These are phyloP conservation scores for Numenius arquata DNA, from an alignment of 2,113 vertebrate species.

Conservation along the genomic window DNA sequence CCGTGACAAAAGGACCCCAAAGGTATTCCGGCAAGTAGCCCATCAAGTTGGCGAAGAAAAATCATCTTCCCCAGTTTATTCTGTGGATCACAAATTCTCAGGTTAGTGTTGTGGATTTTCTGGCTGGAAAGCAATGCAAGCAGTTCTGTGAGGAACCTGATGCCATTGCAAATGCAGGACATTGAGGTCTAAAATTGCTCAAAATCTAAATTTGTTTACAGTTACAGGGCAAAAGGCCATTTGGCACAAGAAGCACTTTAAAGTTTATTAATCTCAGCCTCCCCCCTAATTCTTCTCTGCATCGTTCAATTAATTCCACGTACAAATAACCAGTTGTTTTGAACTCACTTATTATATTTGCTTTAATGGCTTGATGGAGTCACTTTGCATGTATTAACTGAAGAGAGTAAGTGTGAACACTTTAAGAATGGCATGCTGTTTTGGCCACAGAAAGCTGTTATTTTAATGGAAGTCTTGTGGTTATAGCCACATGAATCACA, in stretches of 20 bases:
- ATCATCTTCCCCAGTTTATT: not conserved
- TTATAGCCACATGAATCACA: not conserved
- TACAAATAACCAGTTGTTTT: not conserved
- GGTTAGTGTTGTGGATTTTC: not conserved
- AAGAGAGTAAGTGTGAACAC: not conserved
- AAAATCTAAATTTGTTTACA: not conserved
- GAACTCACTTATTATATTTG: constrained; percentile 30
- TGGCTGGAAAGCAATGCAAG: not conserved
- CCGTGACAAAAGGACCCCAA: not conserved
- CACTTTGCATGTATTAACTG: constrained; percentile 12
- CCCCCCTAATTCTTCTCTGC: not conserved
- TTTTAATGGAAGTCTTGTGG: constrained; percentile 11
- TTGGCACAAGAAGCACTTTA: not conserved
- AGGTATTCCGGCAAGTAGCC: not conserved
- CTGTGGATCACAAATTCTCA: not conserved
- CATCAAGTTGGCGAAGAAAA: not conserved
- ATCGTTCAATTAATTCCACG: not conserved
- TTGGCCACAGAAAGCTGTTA: not conserved
- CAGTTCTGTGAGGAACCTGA: rapidly evolving
- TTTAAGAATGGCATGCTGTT: not conserved
- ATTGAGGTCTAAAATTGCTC: not conserved
- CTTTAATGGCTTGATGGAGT: constrained; percentile 15
- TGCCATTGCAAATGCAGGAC: not conserved
- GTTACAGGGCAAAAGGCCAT: not conserved
- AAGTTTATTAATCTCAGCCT: constrained; percentile 1